Evolutionary conservation across 2,797 vertebrate species (phyloP), one percentile per base, ranked within the genome.

Genomic region (Periophthalmus magnuspinnatus): DNA sequence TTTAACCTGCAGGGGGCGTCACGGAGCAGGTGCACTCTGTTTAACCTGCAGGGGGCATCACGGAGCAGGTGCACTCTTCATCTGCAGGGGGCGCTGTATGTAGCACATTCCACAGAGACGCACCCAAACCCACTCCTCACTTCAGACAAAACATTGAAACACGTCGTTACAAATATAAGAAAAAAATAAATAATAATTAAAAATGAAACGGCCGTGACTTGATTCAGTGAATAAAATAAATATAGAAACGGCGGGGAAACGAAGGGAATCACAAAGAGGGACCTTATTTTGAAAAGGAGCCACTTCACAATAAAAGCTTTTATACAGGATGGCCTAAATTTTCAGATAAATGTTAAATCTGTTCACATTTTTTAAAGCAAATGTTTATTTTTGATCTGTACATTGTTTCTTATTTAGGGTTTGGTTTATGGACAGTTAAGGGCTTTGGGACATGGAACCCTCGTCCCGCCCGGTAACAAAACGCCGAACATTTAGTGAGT

Each of bases 191-290:
- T 60, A 34, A 67, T 7, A 36, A 41, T 13, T 13, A 2, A 41
- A 41, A 41, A 13, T 13, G 74, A 83, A 83, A 74, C 79, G 66
- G 28, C 13, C 24, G 56, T 28, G 28, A 13, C 56, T 58, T 14
- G 28, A 24, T 33, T 33, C 14, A 28, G 32, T 32, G 16, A 0
- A 32, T 1, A 5, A 14, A 41, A 13, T 11, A 41, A 41, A 41
- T 14, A 14, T 4, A 4, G 2, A 32, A 14, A 33, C 28, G 56
- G 28, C 56, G 16, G 24, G 1, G 59, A n/a, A 73, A 52, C 38
- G 52, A 70, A 62, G 69, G 75, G 61, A 75, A 56, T 22, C 4
- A 14, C 32, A 36, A 10, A n/a, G 16, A 13, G 32, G 57, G 57
- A 59, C 57, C 17, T 34, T n/a, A 8, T 59, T 59, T n/a, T 34